Evolutionary conservation across 2,113 vertebrate genomes (phyloP), one percentile per base, ranked within the genome.

Genomic region (Heteronetta atricapilla): DNA sequence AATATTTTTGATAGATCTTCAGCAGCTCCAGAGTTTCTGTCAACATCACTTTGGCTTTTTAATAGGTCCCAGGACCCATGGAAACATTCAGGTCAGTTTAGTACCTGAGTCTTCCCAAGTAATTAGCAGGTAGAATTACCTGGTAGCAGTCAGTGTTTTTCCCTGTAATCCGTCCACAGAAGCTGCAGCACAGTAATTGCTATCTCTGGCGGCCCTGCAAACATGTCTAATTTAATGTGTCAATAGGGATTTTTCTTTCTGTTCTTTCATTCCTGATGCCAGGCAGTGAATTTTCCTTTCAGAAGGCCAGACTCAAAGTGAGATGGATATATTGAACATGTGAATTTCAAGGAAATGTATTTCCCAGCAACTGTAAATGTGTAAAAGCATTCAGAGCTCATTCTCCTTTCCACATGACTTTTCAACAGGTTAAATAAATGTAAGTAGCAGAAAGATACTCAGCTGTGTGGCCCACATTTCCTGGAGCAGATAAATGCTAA

Each of bases 41-140:
- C 96, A 97, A 77, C 88, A 94, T 97, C 55, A 50, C 76, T 86
- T 34, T 89, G 89, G 22, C 69, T 97, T 95, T 98, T 96, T 97
- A 97, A 96, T 92, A 92, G 97, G 95, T 96, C 96, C 87, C 97
- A 96, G 90, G 95, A 98, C 93, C 96, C 42, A 13, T 55, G 75
- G 93, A 97, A 98, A 95, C 86, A 91, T 95, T 97, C 89, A 91
- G 97, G 96, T 97, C 97, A 97, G 79, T 97, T 97, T 94, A 96
- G 89, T 94, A 95, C 95, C 83, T 75, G 85, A 95, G 82, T 96
- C 94, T 97, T 98, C 95, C 94, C 84, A 93, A 96, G 95, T 97
- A 97, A 98, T 98, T 98, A 98, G 95, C 92, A 97, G 95, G 93
- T 97, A 94, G 96, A 97, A 97, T 97, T 97, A 97, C 86, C 76